Conservation (phyloP, 2,888 invertebrate genomes). For the Frankliniella intonsa region DNA sequence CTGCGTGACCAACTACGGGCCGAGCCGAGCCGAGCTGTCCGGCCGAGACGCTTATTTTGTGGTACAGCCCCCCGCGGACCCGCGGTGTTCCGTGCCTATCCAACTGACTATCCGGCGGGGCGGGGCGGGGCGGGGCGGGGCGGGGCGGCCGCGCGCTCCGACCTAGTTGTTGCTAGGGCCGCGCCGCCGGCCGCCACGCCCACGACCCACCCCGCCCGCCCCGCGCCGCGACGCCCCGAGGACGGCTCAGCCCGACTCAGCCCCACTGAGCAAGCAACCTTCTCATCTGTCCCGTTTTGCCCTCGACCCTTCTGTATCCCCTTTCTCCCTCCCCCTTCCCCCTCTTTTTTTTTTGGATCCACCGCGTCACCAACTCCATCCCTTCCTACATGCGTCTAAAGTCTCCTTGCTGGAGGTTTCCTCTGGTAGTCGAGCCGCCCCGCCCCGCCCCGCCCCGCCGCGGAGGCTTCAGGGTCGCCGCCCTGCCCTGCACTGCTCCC, state of each 20-base stretch:
- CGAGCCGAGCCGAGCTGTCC: neutral
- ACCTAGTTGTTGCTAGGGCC: conserved; percentile 1
- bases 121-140: neutral
- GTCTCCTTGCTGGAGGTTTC: neutral
- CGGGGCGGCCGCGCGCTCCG: neutral
- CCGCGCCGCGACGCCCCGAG: neutral
- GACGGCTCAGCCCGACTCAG: neutral
- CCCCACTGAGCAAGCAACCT: neutral
- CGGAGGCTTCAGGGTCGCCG: too few species aligned
- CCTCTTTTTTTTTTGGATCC: too few species aligned
- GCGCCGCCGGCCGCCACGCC: neutral
- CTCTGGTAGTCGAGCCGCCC: neutral
- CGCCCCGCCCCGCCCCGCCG: conserved; percentile 3
- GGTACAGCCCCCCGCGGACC: neutral
- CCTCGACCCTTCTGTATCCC: neutral
- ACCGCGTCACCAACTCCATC: too few species aligned
- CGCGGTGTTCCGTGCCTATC: neutral
- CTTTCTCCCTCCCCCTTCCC: neutral
- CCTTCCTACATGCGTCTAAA: neutral
- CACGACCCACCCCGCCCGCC: neutral
- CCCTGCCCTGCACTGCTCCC: neutral
- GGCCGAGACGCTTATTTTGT: neutral
- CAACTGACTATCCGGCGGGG: neutral
- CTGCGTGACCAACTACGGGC: neutral
- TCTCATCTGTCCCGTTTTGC: neutral